Conservation (phyloP, 2,888 invertebrate genomes). For the Cryptophagus acutangulus region DNA sequence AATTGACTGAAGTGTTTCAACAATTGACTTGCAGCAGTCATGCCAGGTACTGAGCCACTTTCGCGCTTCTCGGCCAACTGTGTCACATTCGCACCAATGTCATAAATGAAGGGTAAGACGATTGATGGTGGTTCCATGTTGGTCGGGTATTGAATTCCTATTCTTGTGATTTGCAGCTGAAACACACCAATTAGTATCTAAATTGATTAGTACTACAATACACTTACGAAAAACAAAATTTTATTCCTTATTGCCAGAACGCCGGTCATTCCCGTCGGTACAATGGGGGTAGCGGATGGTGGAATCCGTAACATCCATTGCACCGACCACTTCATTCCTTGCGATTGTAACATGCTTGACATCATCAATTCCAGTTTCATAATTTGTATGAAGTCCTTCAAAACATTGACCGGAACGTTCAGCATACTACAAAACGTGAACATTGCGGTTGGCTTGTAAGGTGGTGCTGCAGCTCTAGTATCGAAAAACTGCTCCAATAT, state of each 20-base stretch:
- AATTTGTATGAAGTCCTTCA: constrained; percentile 88
- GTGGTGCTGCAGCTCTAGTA: constrained; percentile 79
- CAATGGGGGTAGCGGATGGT: constrained; percentile 78
- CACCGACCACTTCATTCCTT: constrained; percentile 78
- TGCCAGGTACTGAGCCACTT: constrained; percentile 55
- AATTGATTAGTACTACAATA: not conserved
- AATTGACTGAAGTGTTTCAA: constrained; percentile 73
- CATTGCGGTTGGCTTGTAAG: constrained; percentile 85
- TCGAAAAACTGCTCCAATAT: constrained; percentile 92
- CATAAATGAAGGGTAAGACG: constrained; percentile 86
- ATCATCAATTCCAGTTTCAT: constrained; percentile 65
- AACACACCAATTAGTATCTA: constrained; percentile 20
- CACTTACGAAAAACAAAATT: constrained; percentile 88
- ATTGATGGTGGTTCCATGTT: constrained; percentile 66
- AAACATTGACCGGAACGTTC: constrained; percentile 77
- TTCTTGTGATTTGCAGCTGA: constrained; percentile 71
- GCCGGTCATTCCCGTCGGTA: constrained; percentile 86
- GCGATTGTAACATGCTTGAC: constrained; percentile 55
- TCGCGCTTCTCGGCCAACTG: constrained; percentile 82
- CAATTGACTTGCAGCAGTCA: constrained; percentile 60
- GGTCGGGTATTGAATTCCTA: constrained; percentile 55
- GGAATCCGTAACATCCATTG: constrained; percentile 91
- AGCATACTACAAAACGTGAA: constrained; percentile 81
- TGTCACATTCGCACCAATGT: constrained; percentile 78
- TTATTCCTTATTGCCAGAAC: constrained; percentile 80